Evolutionary conservation across 2,797 vertebrate species (phyloP).

Genomic region (Scarus forsteni): DNA sequence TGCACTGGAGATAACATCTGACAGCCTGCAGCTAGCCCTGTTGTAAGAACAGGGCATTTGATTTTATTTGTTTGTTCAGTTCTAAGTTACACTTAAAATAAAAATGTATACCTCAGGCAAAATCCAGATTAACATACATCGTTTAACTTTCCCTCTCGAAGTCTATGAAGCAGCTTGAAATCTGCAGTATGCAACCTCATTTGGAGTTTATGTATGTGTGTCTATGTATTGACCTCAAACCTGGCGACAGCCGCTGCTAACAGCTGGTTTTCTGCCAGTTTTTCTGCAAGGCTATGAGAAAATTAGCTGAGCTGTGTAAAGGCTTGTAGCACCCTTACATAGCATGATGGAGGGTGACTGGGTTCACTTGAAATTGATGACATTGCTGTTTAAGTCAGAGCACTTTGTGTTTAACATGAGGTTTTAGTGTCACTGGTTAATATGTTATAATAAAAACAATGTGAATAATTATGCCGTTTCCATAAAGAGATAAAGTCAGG

Average conservation of each 20-base stretch:
- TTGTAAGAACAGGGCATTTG: slow-evolving; percentile 58
- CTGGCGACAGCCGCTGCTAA: slow-evolving; percentile 46
- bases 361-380: slow-evolving; percentile 61
- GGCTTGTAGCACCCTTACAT: slow-evolving; percentile 58
- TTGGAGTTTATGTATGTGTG: not conserved
- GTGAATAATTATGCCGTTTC: too few species aligned
- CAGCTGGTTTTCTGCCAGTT: slow-evolving; percentile 67
- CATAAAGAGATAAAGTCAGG: too few species aligned
- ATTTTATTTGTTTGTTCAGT: slow-evolving; percentile 56
- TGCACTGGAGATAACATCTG: slow-evolving; percentile 50
- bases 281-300: slow-evolving; percentile 71
- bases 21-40: slow-evolving; percentile 40
- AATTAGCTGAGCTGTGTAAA: slow-evolving; percentile 64
- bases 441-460: too few species aligned
- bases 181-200: slow-evolving; percentile 32
- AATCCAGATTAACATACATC: slow-evolving; percentile 11
- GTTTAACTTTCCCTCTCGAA: slow-evolving; percentile 37
- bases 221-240: slow-evolving; percentile 55
- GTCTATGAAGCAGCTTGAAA: slow-evolving; percentile 29
- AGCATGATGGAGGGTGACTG: slow-evolving; percentile 43
- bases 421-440: not conserved
- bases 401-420: slow-evolving; percentile 44
- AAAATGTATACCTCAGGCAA: slow-evolving; percentile 23
- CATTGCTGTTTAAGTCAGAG: slow-evolving; percentile 37
- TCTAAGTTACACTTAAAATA: slow-evolving; percentile 24